phyloP scores from a whole-genome alignment of 2,797 vertebrate genomes.

The Xiphorhynchus erythropygius region DNA sequence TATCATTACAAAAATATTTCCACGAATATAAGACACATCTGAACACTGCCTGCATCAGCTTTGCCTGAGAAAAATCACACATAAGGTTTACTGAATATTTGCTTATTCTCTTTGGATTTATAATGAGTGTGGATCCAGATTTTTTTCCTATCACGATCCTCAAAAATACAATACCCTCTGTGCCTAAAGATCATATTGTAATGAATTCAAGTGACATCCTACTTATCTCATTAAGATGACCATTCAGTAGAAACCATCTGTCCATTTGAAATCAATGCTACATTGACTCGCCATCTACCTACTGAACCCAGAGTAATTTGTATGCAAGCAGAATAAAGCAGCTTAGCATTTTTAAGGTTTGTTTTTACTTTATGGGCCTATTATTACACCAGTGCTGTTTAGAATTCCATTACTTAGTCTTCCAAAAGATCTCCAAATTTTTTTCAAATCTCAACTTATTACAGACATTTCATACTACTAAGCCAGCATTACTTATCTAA shows the following conservation, averaged over 20 bases:
- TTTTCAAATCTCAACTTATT: not conserved
- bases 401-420: conserved; percentile 56
- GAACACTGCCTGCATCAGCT: not conserved
- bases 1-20: not conserved
- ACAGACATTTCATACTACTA: not conserved
- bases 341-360: conserved; percentile 52
- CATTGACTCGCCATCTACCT: conserved; percentile 44
- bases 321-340: conserved; percentile 68
- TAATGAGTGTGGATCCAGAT: not conserved
- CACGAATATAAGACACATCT: not conserved
- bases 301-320: conserved; percentile 52
- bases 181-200: not conserved
- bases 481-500: not conserved
- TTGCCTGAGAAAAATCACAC: not conserved
- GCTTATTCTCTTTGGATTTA: not conserved
- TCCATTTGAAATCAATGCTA: conserved; percentile 28
- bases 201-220: conserved; percentile 38
- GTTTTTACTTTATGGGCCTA: conserved; percentile 59
- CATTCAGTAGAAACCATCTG: conserved; percentile 63
- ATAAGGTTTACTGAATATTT: not conserved
- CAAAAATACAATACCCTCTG: not conserved
- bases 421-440: conserved; percentile 16
- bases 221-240: conserved; percentile 65
- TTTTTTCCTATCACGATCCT: not conserved
- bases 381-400: conserved; percentile 63